phyloP scores from a whole-genome alignment of 2,888 invertebrate genomes.

The Cenopis cana region DNA sequence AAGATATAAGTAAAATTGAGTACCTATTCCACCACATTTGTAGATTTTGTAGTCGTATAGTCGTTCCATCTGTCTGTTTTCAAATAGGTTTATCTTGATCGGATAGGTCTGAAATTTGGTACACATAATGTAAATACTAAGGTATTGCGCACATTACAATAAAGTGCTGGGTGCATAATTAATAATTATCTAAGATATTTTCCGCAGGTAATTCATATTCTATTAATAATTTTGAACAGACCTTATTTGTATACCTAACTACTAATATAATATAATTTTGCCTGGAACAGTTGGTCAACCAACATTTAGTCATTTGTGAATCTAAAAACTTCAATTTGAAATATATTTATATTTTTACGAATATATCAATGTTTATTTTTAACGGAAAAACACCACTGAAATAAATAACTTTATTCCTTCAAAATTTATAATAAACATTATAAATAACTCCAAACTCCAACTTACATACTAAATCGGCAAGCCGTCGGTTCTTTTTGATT shows the following conservation, averaged over 20 bases:
- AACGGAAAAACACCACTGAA: slow-evolving; percentile 13
- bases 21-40: too few relatives aligned
- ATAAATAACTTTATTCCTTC: slow-evolving; percentile 39
- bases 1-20: background rate
- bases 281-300: background rate
- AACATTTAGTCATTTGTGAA: background rate
- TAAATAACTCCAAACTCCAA: slow-evolving; percentile 23
- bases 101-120: background rate
- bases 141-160: too few relatives aligned
- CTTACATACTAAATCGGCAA: slow-evolving; percentile 34
- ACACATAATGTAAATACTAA: too few relatives aligned
- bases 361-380: slow-evolving; percentile 16
- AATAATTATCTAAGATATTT: too few relatives aligned
- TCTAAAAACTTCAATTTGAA: slow-evolving; percentile 1
- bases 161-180: too few relatives aligned
- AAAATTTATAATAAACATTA: slow-evolving; percentile 11
- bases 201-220: too few relatives aligned
- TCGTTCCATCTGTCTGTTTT: background rate
- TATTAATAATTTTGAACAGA: background rate
- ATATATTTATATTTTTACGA: slow-evolving; percentile 29
- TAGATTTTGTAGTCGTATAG: too few relatives aligned
- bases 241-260: background rate
- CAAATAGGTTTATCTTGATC: background rate
- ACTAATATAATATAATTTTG: background rate
- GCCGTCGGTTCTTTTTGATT: slow-evolving; percentile 11